Evolutionary conservation across 2,797 vertebrate genomes (phyloP), one percentile per base, ranked within the genome.

Genomic region (Malacoraja senta): DNA sequence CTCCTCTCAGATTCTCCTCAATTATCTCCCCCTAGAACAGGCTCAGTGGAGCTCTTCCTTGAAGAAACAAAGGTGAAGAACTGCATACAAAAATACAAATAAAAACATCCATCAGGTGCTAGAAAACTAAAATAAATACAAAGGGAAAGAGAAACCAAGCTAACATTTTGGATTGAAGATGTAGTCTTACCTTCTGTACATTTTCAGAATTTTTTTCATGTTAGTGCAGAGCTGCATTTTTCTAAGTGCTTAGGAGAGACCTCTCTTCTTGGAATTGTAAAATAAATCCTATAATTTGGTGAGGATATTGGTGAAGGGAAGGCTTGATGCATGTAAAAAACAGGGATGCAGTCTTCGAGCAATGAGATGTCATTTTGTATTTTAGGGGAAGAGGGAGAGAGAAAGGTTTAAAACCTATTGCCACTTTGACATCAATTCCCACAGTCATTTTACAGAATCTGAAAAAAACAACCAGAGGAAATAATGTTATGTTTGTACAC

Each of bases 1-100:
- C 93, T 92, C 74, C 95, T 24, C 94, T 32, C 95, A 99, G 99
- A 97, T 99, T 94, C 97, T 99, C 93, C 96, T 99, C 17, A 99
- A 99, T 96, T 99, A 99, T 95, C 98, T 99, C 93, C 99, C 99
- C 76, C 94, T 96, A 90, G 98, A 99, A 94, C 98, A 97, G 95
- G 96, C 96, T 2, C 94, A 97, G 95, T 99, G 99, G 99, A 97
- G 96, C 68, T 96, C 98, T 19, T 97, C 98, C 94, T 96, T 99
- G 95, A 96, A 98, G 95, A 99, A 99, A 94, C 98, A 99, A 95
- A 98, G 99, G 98, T 99, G 94, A 96, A 94, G 29, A 29, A 74
- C 2, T 74, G 71, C 71, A 21, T 26, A 24, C 7, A 24, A 74
- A 74, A 72, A 21, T 3, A 26, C n/a, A n/a, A 4, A 21, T 6